Evolutionary conservation across 2,113 vertebrate genomes (phyloP), one percentile per base, ranked within the genome.

Genomic region (Hemichromis elongatus): DNA sequence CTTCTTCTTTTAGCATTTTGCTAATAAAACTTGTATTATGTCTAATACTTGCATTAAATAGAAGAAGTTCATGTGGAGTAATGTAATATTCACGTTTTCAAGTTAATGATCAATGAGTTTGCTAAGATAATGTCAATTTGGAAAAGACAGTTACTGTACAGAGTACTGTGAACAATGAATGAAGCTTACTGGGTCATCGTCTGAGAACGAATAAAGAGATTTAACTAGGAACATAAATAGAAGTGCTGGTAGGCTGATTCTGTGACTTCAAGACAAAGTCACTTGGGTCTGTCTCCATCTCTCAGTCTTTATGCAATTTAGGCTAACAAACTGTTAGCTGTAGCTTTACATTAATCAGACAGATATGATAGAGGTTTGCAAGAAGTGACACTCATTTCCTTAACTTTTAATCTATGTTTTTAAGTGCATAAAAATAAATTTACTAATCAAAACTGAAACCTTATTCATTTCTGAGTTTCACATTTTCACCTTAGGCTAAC

Each of bases 111-210:
- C 12, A 53, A 26, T 79, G 54, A 42, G 21, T 16, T 18, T 26
- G 53, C 35, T 18, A 19, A 56, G 53, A 24, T 12, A 0, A 12
- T 12, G 14, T 16, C 19, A 73, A 30, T 47, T 73, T 50, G 42
- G 42, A 19, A 28, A 50, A 50, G 66, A 47, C 3, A 0, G 10
- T 1, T n/a, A n/a, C n/a, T n/a, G n/a, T n/a, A n/a, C n/a, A n/a
- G 19, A 66, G 33, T 66, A 66, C 61, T 40, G n/a, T 24, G 63
- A 68, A 26, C 63, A 42, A 45, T 28, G 24, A 47, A 47, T 28
- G 24, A 28, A 28, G 9, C 0, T 50, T 19, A 5, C 42, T 73
- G 68, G 0, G 16, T 50, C 42, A 7, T 52, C 47, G 18, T 47
- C 26, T 73, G 42, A 50, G 2, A 7, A 70, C 0, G 0, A 35